A percentile compares a stretch with the other conserved stretches of the same genome.
Evolutionary conservation across 2,888 invertebrate species (phyloP).

Genomic region (Cylindroiulus punctatus): DNA sequence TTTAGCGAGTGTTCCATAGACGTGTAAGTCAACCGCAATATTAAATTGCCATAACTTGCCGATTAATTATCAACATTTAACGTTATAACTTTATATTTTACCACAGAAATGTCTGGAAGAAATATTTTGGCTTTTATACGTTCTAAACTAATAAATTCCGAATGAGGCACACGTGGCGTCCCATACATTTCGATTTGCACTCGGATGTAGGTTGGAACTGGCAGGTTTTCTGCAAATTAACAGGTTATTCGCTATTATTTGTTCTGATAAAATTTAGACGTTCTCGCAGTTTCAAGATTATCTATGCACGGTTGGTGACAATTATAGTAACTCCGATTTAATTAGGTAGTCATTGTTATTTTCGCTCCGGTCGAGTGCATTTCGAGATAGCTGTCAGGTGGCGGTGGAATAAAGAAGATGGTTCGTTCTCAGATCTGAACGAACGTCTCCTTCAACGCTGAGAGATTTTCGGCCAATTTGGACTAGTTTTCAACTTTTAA

Average conservation of each 20-base stretch:
- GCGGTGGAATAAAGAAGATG: background rate
- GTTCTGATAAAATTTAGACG: too few species aligned
- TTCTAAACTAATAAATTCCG: background rate
- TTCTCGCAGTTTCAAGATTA: too few species aligned
- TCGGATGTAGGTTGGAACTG: too few species aligned
- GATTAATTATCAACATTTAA: too few species aligned
- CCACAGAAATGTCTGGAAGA: too few species aligned
- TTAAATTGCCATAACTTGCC: too few species aligned
- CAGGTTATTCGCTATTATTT: background rate
- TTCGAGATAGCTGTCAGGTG: slow-evolving; percentile 36
- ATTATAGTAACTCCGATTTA: too few species aligned
- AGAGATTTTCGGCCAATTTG: background rate
- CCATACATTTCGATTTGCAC: background rate
- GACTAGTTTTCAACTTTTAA: background rate
- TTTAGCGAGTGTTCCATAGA: too few species aligned
- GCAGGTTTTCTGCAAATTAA: background rate
- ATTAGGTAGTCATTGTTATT: background rate
- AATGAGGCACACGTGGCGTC: background rate
- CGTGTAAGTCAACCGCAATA: too few species aligned
- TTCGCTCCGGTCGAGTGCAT: background rate
- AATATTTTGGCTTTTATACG: too few species aligned
- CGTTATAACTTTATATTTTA: too few species aligned
- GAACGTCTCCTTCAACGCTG: background rate
- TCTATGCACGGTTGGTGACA: too few species aligned
- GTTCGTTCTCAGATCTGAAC: background rate